Conservation (phyloP, 2,888 invertebrate genomes). For the Tribolium freemani region DNA sequence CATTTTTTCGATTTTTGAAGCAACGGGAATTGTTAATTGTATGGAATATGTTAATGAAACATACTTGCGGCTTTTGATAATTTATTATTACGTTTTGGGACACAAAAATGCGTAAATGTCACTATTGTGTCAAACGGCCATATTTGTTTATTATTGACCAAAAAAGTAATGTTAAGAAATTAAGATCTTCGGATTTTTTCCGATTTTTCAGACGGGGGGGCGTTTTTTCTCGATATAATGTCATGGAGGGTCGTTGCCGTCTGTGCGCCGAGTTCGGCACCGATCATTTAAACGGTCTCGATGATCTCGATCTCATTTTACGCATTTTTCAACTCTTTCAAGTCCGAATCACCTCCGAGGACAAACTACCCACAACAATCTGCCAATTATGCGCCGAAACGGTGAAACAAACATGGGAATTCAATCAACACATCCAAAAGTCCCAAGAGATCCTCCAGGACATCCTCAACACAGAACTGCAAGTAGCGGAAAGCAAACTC, state of each 20-base stretch:
- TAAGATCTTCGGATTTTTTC: background rate
- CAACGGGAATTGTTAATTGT: background rate
- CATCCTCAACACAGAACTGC: conserved; percentile 10
- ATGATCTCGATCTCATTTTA: conserved; percentile 59
- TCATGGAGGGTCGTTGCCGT: conserved; percentile 64
- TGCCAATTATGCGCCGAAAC: conserved; percentile 64
- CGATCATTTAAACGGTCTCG: conserved; percentile 58
- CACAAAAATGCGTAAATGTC: background rate
- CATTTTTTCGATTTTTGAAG: background rate
- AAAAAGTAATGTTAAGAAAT: conserved; percentile 25
- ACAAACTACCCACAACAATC: conserved; percentile 62
- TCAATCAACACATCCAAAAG: conserved; percentile 64
- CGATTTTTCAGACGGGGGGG: background rate
- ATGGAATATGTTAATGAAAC: no score
- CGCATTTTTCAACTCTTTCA: conserved; percentile 65
- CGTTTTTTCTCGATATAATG: conserved; percentile 38
- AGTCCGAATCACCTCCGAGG: conserved; percentile 61
- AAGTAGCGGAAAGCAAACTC: conserved; percentile 13
- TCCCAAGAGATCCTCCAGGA: conserved; percentile 61
- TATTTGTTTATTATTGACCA: conserved; percentile 41
- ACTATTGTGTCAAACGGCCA: conserved; percentile 25
- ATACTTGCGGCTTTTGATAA: background rate
- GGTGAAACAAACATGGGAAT: conserved; percentile 64
- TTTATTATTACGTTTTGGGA: background rate
- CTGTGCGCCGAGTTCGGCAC: conserved; percentile 64